These are phyloP conservation scores for Chionodraco myersi DNA, from an alignment of 2,113 vertebrate species.

Conservation along the genomic window DNA sequence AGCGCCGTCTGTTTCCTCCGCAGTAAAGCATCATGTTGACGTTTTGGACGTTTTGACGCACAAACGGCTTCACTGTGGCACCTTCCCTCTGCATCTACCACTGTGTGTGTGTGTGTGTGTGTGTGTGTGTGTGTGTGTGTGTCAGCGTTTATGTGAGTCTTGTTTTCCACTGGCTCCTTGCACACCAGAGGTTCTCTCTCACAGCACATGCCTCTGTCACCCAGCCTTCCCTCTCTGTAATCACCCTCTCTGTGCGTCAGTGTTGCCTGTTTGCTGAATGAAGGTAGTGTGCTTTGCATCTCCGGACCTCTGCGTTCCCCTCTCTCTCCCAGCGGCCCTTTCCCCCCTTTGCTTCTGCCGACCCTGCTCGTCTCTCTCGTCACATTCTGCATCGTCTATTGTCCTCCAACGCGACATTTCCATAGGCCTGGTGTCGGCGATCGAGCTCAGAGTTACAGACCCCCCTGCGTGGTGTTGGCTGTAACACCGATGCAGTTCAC, in stretches of 20 bases:
- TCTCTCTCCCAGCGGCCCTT: slow-evolving; percentile 37
- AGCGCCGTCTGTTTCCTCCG: slow-evolving; percentile 56
- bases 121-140: slow-evolving; percentile 60
- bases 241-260: slow-evolving; percentile 81
- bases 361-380: slow-evolving; percentile 9
- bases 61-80: slow-evolving; percentile 75
- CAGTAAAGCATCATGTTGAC: slow-evolving; percentile 71
- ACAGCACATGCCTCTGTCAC: slow-evolving; percentile 77
- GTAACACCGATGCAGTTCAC: too few species aligned
- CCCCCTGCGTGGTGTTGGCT: too few species aligned
- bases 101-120: slow-evolving; percentile 35
- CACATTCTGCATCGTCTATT: background rate
- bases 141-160: slow-evolving; percentile 69
- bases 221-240: slow-evolving; percentile 76
- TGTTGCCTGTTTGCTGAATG: slow-evolving; percentile 82
- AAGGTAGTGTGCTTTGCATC: slow-evolving; percentile 79
- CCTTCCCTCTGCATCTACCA: slow-evolving; percentile 28
- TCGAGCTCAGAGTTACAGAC: too few species aligned
- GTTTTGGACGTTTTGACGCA: slow-evolving; percentile 64
- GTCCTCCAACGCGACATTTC: background rate
- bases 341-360: slow-evolving; percentile 18
- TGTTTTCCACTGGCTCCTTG: slow-evolving; percentile 84
- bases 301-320: slow-evolving; percentile 48
- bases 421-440: too few species aligned
- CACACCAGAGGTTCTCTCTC: slow-evolving; percentile 76